Base-by-base conservation (phyloP, 2,113 vertebrate genomes). In the Gadus macrocephalus region DNA sequence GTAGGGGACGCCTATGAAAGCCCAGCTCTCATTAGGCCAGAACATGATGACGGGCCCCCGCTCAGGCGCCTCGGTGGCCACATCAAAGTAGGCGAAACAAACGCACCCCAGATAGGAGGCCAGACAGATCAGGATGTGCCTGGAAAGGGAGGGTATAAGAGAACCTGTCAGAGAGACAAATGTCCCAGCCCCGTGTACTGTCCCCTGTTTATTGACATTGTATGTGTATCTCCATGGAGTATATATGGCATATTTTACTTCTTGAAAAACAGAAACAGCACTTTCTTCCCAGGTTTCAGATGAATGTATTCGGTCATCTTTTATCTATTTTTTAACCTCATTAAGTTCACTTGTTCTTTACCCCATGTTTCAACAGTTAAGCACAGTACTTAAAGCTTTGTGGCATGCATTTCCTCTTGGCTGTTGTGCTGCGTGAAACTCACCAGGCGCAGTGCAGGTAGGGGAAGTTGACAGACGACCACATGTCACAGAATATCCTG, bases 1-100 rank as follows among this genome's bases (percentile, higher is more conserved):
- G 0, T 98, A 98, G 7, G 96, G 97, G 66, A 98, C 92, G 0
- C 97, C 96, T 0, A 98, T 98, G 87, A 98, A 98, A 2, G 97
- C 97, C 97, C 97, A 99, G 53, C 92, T 96, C 89, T 99, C 97
- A 14, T 93, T 98, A 70, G 97, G 96, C 97, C 97, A 99, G 91
- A 99, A 99, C 91, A 91, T 95, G 87, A 99, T 92, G 79, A 98
- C 96, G 0, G 97, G 97, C 1, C 96, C 95, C 85, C 96, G 95
- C 83, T 98, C 97, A 0, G 97, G 97, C 56, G 96, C 96, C 89
- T 99, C 97, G 0, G 96, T 94, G 1, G 92, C 96, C 5, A 94
- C 96, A 31, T 98, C 95, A 0, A 99, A 98, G 87, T 99, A 99
- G 72, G 97, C 96, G 9, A 99, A 98, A 83, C 96, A 98, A 78